phyloP scores from a whole-genome alignment of 2,113 vertebrate species.

The Mirounga angustirostris region DNA sequence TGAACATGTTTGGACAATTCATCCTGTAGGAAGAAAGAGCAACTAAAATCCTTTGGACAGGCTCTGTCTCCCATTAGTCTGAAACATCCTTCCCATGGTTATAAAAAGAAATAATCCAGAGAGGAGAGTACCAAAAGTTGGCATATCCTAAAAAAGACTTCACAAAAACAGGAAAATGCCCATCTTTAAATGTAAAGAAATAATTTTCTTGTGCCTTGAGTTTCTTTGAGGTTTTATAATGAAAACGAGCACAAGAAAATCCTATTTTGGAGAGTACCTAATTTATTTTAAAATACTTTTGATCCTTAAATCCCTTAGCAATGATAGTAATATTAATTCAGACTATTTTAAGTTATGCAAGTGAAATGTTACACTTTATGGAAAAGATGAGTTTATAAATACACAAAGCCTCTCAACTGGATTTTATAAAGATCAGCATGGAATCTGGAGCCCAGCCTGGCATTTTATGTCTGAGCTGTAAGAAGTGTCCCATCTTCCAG shows the following conservation, averaged over 20 bases:
- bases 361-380: slow-evolving; percentile 42
- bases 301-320: slow-evolving; percentile 60
- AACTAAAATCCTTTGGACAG: neutral
- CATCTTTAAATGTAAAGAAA: slow-evolving; percentile 49
- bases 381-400: slow-evolving; percentile 43
- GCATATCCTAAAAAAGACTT: slow-evolving; percentile 5
- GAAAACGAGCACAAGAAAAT: slow-evolving; percentile 61
- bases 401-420: slow-evolving; percentile 15
- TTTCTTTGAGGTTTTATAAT: slow-evolving; percentile 48
- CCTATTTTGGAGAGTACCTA: slow-evolving; percentile 11
- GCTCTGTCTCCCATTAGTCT: neutral
- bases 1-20: neutral
- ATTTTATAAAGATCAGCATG: slow-evolving; percentile 53
- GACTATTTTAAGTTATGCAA: slow-evolving; percentile 12
- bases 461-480: neutral
- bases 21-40: neutral
- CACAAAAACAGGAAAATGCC: neutral
- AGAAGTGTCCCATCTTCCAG: neutral
- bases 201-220: neutral
- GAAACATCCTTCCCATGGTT: slow-evolving; percentile 16
- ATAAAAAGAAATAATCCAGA: slow-evolving; percentile 40
- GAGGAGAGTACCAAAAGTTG: neutral
- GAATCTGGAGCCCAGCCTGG: slow-evolving; percentile 19
- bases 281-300: slow-evolving; percentile 66
- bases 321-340: slow-evolving; percentile 48